Base-by-base conservation (phyloP, 2,888 invertebrate genomes). In the Adela reaumurella region DNA sequence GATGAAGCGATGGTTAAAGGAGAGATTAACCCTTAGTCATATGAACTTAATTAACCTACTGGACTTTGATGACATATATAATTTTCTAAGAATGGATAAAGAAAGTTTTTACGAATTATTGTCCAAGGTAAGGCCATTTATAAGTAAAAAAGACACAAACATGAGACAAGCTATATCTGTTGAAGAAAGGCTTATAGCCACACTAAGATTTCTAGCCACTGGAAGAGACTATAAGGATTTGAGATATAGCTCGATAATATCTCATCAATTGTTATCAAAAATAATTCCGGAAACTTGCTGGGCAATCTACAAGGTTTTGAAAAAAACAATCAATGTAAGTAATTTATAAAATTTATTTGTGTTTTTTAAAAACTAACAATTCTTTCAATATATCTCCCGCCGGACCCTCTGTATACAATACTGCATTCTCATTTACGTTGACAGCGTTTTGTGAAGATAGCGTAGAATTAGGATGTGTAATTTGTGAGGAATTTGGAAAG, bases 221-320 rank as follows among this genome's bases (percentile, higher is more conserved):
- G 48, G 48, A 28, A 28, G 28, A 24, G 44, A 44, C 18, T 48
- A 44, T 24, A 48, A 43, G 19, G 48, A 48, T 29, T 28, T 48
- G 14, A 44, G 45, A 48, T 48, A 43, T 17, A 48, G 48, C 17
- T 19, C 48, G 5, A 44, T 43, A 28, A 18, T 29, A 44, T 48
- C 48, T 17, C 29, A 24, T 28, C 44, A 48, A 45, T 18, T 48
- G 29, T 19, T 48, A n/a, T 48, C 48, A 11, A 17, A 48, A 29
- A 44, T 48, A 28, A 48, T 48, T 28, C 48, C 48, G 17, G 48
- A 48, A 29, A 44, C 48, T 28, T 48, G 48, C 44, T 11, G 48
- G 45, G 48, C 44, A 44, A 48, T 45, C 43, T 48, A 48, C 45
- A 48, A 47, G 42, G 42, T 42, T 42, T 42, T 42, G 42, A 42